Percentiles rank a stretch among this genome's conserved stretches.
Conservation (phyloP, 2,113 vertebrate genomes). For the Paradoxurus hermaphroditus region DNA sequence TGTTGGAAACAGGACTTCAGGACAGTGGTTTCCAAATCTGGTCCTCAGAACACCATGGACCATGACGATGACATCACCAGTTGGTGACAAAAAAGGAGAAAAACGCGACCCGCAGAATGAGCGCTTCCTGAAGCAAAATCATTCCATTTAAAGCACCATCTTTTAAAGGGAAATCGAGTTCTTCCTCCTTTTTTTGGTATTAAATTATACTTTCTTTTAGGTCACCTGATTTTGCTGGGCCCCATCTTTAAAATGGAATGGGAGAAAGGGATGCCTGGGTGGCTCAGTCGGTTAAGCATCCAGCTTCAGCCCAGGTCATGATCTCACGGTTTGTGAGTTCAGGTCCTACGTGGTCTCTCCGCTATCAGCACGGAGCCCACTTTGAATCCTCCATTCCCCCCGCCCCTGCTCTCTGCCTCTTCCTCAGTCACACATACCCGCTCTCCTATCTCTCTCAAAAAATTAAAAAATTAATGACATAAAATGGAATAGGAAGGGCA, state of each 20-base stretch:
- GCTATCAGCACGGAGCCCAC: too few species aligned
- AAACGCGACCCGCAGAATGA: not conserved
- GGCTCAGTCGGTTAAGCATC: too few species aligned
- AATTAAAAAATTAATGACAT: too few species aligned
- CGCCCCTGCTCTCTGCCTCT: accelerated
- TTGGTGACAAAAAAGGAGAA: not conserved
- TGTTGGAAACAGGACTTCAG: not conserved
- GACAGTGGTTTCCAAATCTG: not conserved
- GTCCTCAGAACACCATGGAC: not conserved
- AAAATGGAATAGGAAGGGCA: too few species aligned
- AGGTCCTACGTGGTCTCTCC: too few species aligned
- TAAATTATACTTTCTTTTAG: not conserved
- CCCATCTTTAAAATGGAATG: not conserved
- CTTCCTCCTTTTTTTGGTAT: not conserved
- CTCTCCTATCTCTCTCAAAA: too few species aligned
- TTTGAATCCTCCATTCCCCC: too few species aligned
- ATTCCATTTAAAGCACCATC: not conserved
- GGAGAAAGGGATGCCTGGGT: too few species aligned
- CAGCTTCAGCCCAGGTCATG: too few species aligned
- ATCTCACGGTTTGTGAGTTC: too few species aligned
- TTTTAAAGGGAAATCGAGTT: not conserved
- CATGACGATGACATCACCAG: not conserved
- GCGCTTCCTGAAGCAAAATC: not conserved
- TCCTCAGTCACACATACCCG: too few species aligned
- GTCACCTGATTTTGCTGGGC: not conserved